Evolutionary conservation across 2,797 vertebrate species (phyloP).

Genomic region (Crossoptilon crossoptilon): DNA sequence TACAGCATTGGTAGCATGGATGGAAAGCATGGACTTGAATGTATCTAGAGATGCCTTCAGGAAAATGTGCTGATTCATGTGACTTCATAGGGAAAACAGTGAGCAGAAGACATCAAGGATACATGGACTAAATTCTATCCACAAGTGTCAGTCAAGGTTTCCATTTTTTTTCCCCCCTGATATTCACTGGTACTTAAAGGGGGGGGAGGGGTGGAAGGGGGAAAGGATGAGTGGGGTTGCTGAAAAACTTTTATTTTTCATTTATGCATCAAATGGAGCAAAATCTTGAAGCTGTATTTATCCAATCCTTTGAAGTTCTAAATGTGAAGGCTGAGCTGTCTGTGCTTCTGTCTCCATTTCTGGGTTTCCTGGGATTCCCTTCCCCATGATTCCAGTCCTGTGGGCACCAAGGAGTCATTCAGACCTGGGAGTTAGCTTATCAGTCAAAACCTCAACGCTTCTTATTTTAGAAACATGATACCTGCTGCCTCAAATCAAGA

Average conservation of each 20-base stretch:
- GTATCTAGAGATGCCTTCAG: neutral
- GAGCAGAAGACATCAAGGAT: neutral
- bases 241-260: neutral
- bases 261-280: neutral
- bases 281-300: neutral
- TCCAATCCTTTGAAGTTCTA: neutral
- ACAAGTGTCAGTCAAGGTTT: neutral
- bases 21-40: neutral
- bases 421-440: neutral
- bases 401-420: neutral
- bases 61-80: neutral
- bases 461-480: neutral
- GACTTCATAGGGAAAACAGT: neutral
- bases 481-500: neutral
- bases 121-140: neutral
- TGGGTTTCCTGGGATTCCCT: neutral
- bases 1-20: neutral
- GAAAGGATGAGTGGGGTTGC: neutral
- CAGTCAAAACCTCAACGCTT: neutral
- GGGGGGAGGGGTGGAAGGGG: neutral
- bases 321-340: neutral
- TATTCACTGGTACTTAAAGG: neutral
- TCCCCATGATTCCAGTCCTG: neutral
- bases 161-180: neutral
- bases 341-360: neutral